Evolutionary conservation across 92 coral and sea anemone genomes (phyloP), one percentile per base, ranked within the genome.

Genomic region (Hydrozoanthus gracilis): DNA sequence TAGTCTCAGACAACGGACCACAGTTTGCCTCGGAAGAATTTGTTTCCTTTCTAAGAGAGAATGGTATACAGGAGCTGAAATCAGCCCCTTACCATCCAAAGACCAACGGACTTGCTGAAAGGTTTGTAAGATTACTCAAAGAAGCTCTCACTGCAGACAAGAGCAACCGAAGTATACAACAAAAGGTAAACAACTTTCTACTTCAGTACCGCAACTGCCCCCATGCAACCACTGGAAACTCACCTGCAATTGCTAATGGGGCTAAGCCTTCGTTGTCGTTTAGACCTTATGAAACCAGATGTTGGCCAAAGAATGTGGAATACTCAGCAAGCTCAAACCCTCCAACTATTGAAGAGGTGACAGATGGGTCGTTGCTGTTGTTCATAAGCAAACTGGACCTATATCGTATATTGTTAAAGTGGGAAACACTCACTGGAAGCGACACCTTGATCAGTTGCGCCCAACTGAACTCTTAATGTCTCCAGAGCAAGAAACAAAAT

Each of bases 1-100:
- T 84, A 61, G 92, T 89, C 54, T 79, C 87, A 49, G 88, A 90
- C 78, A 82, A 80, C 16, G 87, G 83, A 44, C 86, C 86, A 65
- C 76, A 82, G 60, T 45, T 64, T 10, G 35, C 74, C 16, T 82
- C 61, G 17, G 86, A 44, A 12, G 86, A 82, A 20, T 44, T 82
- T 13, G n/a, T 17, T 18, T 18, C 5, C 45, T 65, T 82, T 12
- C 17, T 65, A 18, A 82, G 13, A 46, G 35, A 4, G 39, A 80
- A 80, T 12, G 68, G 70, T 12, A 79, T 79, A 1, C 84, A 51
- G 70, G 45, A 58, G 5, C 51, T 79, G 56, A 44, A 0, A 68
- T 82, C 86, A 45, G 66, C 86, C 70, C 64, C 77, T 52, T 82
- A 82, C 18, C 86, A 82, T 68, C 86, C 76, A 8, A 14, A 56